phyloP scores from a whole-genome alignment of 1,140 invertebrate genomes.

The Pseudomyrmex dendroicus region DNA sequence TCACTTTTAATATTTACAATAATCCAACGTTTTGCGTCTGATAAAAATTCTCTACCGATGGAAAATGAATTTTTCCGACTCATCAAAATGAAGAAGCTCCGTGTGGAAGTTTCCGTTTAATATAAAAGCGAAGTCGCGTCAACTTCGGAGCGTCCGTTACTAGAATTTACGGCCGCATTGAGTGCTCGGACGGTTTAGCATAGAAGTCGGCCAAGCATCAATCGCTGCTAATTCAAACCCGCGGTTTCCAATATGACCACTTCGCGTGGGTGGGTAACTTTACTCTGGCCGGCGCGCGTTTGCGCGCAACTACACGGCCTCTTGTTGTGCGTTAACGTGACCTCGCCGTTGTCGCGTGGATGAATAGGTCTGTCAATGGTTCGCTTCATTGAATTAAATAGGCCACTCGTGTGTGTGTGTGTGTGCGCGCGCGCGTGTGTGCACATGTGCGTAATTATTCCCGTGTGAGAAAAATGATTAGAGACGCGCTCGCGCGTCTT shows the following conservation, averaged over 20 bases:
- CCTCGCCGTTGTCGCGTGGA: slow-evolving; percentile 58
- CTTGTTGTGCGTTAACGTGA: slow-evolving; percentile 56
- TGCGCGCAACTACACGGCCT: slow-evolving; percentile 15
- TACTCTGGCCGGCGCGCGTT: slow-evolving; percentile 15
- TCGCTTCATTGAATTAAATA: slow-evolving; percentile 80
- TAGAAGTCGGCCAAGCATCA: slow-evolving; percentile 51
- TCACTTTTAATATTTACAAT: too few relatives aligned
- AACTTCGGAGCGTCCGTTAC: background rate
- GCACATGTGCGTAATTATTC: slow-evolving; percentile 67
- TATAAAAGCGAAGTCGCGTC: background rate
- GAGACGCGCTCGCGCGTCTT: background rate
- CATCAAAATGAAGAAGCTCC: background rate
- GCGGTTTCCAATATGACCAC: slow-evolving; percentile 48
- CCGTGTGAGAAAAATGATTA: slow-evolving; percentile 55
- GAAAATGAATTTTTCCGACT: too few relatives aligned
- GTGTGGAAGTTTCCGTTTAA: background rate
- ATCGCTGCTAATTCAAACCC: slow-evolving; percentile 19
- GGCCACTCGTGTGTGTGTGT: slow-evolving; percentile 67
- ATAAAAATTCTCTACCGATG: too few relatives aligned
- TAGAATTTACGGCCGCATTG: slow-evolving; percentile 25
- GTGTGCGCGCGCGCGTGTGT: slow-evolving; percentile 60
- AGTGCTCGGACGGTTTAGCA: background rate
- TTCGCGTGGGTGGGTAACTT: slow-evolving; percentile 40
- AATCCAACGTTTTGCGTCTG: too few relatives aligned
- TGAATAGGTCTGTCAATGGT: slow-evolving; percentile 80